phyloP scores from a whole-genome alignment of 2,113 vertebrate species.

The Mesocricetus auratus region DNA sequence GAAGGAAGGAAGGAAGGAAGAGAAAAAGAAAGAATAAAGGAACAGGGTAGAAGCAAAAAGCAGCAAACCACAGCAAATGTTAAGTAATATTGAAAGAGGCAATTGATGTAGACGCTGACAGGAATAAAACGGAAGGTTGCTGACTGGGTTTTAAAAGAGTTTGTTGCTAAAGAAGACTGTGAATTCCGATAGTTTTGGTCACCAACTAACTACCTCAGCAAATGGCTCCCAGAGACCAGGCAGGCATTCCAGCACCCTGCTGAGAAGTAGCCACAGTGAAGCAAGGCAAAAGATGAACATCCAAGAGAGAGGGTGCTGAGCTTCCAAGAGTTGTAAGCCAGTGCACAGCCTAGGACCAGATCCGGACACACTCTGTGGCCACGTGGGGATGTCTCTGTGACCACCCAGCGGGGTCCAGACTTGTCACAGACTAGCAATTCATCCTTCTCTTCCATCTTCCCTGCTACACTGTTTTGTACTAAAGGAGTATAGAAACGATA shows the following conservation, averaged over 20 bases:
- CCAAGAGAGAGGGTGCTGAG: not conserved
- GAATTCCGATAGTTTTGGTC: not conserved
- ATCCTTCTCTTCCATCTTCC: not conserved
- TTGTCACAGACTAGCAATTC: not conserved
- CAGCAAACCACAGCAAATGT: not conserved
- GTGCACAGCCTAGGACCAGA: not conserved
- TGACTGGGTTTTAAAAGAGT: not conserved
- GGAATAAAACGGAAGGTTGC: not conserved
- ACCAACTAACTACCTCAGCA: not conserved
- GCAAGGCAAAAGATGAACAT: not conserved
- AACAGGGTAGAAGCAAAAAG: not conserved
- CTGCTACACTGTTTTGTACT: not conserved
- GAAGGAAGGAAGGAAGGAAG: accelerated
- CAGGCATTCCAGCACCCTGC: not conserved
- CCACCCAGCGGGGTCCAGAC: not conserved
- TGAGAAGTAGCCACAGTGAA: not conserved
- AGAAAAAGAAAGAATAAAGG: too few species aligned
- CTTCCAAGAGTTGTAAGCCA: too few species aligned
- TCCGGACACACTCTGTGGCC: not conserved
- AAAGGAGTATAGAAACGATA: not conserved
- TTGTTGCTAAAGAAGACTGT: not conserved
- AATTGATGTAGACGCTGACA: not conserved
- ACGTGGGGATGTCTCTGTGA: accelerated
- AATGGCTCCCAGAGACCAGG: not conserved
- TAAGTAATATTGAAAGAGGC: not conserved